Base-by-base conservation (phyloP, 92 coral and sea anemone species). In the Palythoa heliodiscus region DNA sequence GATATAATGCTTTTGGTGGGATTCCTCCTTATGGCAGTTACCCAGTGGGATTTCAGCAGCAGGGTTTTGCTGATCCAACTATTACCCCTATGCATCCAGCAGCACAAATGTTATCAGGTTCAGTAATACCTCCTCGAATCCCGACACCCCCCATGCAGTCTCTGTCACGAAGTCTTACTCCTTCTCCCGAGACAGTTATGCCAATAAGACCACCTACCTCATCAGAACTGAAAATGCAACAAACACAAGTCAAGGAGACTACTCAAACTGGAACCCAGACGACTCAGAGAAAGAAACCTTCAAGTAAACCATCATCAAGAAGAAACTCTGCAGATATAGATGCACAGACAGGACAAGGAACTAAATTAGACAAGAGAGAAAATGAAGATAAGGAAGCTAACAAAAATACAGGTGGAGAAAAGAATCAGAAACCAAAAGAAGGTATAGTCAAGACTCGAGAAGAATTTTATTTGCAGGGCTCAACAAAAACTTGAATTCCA, bases 181-280 rank as follows among this genome's bases (percentile, higher is more conserved):
- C 99, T 43, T 95, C 99, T 8, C 99, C 98, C 17, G 92, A 92
- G 74, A 91, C 90, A 48, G 89, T 93, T 29, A 54, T 87, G 52
- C 92, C 93, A 7, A 75, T 87, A 57, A 87, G 86, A 15, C 75
- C 89, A 70, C 75, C 95, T 19, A 76, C 70, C 1, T 19, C 74
- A 6, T 64, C 82, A 14, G 90, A 82, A 2, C 74, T 87, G 19
- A 90, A 85, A 53, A 85, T 78, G 58, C 92, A 85, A 48, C 93
- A 90, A 43, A 85, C 97, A 13, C 95, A 90, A 53, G 87, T 91
- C n/a, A 95, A 87, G 78, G 83, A 75, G 24, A 91, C 94, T 6
- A 53, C 90, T 63, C 98, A 92, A 57, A 92, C 95, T 66, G 92
- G 89, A 15, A 94, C 97, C 15, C 98, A 94, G 72, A 94, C 98